These are phyloP conservation scores for Aromia moschata DNA, from an alignment of 2,888 invertebrate species.

Conservation along the genomic window DNA sequence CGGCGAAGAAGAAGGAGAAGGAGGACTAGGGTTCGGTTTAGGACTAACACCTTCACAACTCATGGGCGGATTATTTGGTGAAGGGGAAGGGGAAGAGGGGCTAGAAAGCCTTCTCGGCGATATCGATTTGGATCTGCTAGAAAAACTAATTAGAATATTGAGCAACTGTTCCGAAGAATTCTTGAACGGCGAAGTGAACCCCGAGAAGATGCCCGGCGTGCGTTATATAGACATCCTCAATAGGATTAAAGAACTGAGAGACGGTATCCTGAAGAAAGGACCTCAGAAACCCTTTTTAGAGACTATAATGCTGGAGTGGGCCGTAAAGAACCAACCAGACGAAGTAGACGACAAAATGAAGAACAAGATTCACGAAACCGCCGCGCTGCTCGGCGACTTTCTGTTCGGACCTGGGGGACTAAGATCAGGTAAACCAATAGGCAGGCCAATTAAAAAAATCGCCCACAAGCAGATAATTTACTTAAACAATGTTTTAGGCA, in stretches of 20 bases:
- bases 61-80: not conserved
- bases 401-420: not conserved
- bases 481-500: too few species aligned
- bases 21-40: not conserved
- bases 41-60: not conserved
- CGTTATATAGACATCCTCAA: conserved; percentile 47
- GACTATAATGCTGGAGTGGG: conserved; percentile 52
- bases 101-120: conserved; percentile 27
- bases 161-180: conserved; percentile 46
- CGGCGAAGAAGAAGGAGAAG: conserved; percentile 13
- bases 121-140: conserved; percentile 40
- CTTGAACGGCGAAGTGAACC: conserved; percentile 39
- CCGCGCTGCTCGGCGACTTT: conserved; percentile 43
- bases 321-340: conserved; percentile 47
- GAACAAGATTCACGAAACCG: conserved; percentile 49
- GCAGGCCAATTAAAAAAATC: too few species aligned
- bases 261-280: conserved; percentile 12
- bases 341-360: conserved; percentile 46
- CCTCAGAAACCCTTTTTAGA: conserved; percentile 42
- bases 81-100: not conserved
- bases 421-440: not conserved
- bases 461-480: too few species aligned
- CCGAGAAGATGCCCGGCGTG: conserved; percentile 40
- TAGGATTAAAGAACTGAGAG: conserved; percentile 44
- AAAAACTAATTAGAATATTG: conserved; percentile 49